Evolutionary conservation across 2,888 invertebrate species (phyloP).

Genomic region (Drosophila koepferae): DNA sequence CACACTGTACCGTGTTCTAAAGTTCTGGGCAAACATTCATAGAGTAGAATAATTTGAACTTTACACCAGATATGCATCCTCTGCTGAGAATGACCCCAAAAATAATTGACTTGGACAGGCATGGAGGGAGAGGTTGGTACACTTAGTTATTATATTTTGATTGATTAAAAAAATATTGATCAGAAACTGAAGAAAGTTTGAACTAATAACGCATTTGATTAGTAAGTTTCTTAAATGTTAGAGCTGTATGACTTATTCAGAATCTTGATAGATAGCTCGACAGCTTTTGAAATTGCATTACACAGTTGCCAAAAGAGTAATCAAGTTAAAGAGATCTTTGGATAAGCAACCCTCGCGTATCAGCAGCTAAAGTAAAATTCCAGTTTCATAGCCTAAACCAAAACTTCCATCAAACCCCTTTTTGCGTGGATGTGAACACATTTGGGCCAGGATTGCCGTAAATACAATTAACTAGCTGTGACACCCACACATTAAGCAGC

Average conservation of each 20-base stretch:
- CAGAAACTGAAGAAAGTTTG: background rate
- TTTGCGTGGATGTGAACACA: background rate
- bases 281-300: conserved; percentile 22
- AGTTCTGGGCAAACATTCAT: conserved; percentile 3
- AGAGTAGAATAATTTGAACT: background rate
- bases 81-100: background rate
- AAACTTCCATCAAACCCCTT: conserved; percentile 41
- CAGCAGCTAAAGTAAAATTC: conserved; percentile 56
- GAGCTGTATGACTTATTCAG: background rate
- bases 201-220: background rate
- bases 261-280: background rate
- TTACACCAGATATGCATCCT: background rate
- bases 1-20: background rate
- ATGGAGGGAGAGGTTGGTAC: background rate
- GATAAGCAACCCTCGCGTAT: conserved; percentile 50
- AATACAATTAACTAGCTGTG: conserved; percentile 76
- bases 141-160: background rate
- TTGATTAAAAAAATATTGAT: conserved; percentile 2
- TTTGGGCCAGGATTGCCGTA: conserved; percentile 38
- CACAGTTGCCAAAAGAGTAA: background rate
- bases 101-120: background rate
- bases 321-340: conserved; percentile 35
- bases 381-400: conserved; percentile 4
- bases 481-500: conserved; percentile 73
- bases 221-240: background rate